Base-by-base conservation (phyloP, 2,113 vertebrate species). In the Rhodinocichla rosea region DNA sequence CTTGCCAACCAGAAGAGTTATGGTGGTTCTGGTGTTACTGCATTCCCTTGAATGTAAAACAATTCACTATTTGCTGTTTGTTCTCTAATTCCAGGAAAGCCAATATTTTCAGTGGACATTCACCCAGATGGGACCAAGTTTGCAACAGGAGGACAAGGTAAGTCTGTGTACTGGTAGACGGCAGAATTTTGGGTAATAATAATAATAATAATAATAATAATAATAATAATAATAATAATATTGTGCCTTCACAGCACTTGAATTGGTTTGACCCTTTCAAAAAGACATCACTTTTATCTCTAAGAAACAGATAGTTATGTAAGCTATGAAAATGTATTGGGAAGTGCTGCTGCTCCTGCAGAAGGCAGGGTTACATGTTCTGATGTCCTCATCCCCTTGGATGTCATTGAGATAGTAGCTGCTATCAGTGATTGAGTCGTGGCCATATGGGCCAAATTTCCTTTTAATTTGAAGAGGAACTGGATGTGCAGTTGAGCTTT, bases 71-170 rank as follows among this genome's bases (percentile, higher is more conserved):
- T 57, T 86, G 22, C 57, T 92, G 80, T 84, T 87, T 90, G 65
- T 96, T 93, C 82, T 74, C 49, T 89, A 6, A 81, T 97, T 96
- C 50, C 95, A 99, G 99, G 99, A 96, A 99, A 99, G 98, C 99
- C 99, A 28, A 99, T 99, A 97, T 99, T 99, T 98, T 99, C 99
- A 40, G 99, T 99, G 86, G 99, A 99, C 95, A 99, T 99, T 97
- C 99, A 99, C 92, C 99, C 99, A 28, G 99, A 99, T 97, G 99
- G 99, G 97, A 99, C 99, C 70, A 99, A 99, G 96, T 99, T 99
- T 98, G 99, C 99, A 90, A 99, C 99, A 52, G 99, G 99, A 93
- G 99, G 99, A 47, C 99, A 99, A 99, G 99, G 99, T 99, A 95
- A 39, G 97, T 87, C 77, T 77, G 22, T 5, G 1, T 26, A 14